Evolutionary conservation across 1,140 invertebrate genomes (phyloP).

Genomic region (Metaphire vulgaris): DNA sequence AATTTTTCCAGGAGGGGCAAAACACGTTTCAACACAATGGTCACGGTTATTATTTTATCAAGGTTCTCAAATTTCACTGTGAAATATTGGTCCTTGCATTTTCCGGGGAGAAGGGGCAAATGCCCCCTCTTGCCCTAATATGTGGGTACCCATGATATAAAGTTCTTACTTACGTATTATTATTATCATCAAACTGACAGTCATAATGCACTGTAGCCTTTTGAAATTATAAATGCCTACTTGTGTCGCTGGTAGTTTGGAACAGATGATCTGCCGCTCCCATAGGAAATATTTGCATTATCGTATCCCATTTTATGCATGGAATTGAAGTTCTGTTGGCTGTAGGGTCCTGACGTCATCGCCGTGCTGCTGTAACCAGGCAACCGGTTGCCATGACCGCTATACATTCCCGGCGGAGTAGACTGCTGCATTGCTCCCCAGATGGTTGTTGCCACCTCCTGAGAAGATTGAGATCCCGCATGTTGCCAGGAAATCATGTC

Average conservation of each 20-base stretch:
- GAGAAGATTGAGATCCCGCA: neutral
- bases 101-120: too few species aligned
- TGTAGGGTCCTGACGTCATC: constrained; percentile 1
- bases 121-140: too few species aligned
- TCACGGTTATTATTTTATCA: too few species aligned
- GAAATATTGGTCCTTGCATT: too few species aligned
- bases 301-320: neutral
- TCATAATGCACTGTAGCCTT: too few species aligned
- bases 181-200: too few species aligned
- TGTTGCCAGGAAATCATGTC: neutral
- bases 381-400: neutral
- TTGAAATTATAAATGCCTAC: too few species aligned
- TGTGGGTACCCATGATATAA: too few species aligned
- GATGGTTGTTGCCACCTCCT: neutral
- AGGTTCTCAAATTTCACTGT: too few species aligned
- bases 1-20: too few species aligned
- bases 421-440: neutral
- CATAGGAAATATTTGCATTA: neutral
- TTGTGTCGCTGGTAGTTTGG: neutral
- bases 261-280: neutral
- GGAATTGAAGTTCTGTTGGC: neutral
- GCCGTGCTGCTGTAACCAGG: neutral
- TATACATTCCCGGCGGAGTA: neutral
- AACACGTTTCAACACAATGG: too few species aligned
- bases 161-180: too few species aligned